Conservation (phyloP, 37 sponge, comb jelly and placozoan species). For the Ianthella basta region DNA sequence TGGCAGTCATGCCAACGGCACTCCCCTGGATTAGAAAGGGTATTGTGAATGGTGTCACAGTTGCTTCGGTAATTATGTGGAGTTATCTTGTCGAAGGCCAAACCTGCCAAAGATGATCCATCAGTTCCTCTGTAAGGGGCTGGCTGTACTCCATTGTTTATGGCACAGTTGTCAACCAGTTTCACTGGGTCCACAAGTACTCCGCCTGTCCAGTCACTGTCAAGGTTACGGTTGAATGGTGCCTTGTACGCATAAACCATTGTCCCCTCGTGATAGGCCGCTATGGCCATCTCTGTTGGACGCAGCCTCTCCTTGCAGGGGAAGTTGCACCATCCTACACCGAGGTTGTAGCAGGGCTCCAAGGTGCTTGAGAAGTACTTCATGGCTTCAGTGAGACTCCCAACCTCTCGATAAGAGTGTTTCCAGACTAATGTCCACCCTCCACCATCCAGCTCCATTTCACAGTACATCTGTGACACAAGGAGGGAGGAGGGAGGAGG, state of each 20-base stretch:
- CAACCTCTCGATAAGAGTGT: no score
- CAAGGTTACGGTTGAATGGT: constrained; percentile 2
- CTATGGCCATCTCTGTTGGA: constrained; percentile 12
- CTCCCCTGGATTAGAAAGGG: neutral
- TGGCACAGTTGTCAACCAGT: neutral
- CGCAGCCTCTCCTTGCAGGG: neutral
- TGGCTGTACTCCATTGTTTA: constrained; percentile 2
- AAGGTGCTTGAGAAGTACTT: no score
- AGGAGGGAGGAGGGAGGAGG: no score
- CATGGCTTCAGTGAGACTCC: no score
- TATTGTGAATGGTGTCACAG: constrained; percentile 9
- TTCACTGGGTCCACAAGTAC: neutral
- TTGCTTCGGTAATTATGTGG: neutral
- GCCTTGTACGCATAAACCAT: constrained; percentile 20
- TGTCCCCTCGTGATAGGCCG: constrained; percentile 13
- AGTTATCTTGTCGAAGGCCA: neutral
- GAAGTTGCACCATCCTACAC: no score
- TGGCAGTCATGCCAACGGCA: constrained; percentile 12
- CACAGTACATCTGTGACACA: no score
- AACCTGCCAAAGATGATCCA: neutral
- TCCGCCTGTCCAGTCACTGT: constrained; percentile 1
- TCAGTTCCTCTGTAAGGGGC: neutral
- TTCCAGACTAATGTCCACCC: no score
- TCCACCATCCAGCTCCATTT: no score
- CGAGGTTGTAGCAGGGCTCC: no score